Conservation (phyloP, 2,888 invertebrate species). For the Lacanobia wlatinum region DNA sequence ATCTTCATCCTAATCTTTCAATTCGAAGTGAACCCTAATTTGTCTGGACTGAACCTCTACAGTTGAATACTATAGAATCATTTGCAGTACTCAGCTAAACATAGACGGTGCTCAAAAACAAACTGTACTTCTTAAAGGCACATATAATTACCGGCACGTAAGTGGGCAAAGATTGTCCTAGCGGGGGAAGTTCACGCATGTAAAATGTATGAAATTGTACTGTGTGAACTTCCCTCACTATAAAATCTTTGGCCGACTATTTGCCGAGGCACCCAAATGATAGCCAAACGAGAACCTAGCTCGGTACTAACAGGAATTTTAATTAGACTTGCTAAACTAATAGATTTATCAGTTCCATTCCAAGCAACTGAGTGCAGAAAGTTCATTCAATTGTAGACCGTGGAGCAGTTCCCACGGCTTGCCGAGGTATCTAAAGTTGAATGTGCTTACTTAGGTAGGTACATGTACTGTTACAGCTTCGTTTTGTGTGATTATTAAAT, state of each 20-base stretch:
- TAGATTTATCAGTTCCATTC: slow-evolving; percentile 23
- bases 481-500: slow-evolving; percentile 8
- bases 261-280: background rate
- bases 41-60: no score
- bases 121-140: background rate
- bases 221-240: no score
- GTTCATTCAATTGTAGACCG: slow-evolving; percentile 44
- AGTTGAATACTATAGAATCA: no score
- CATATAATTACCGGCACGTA: no score
- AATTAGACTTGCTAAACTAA: slow-evolving; percentile 20
- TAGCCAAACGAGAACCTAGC: background rate
- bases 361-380: slow-evolving; percentile 19
- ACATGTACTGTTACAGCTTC: slow-evolving; percentile 7
- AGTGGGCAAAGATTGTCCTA: no score
- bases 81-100: no score
- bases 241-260: no score
- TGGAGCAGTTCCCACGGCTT: slow-evolving; percentile 50
- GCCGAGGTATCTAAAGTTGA: slow-evolving; percentile 30
- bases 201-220: no score
- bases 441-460: slow-evolving; percentile 9
- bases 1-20: no score
- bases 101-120: no score
- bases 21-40: no score
- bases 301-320: slow-evolving; percentile 7
- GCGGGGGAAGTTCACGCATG: no score